Evolutionary conservation across 2,888 invertebrate species (phyloP).

Genomic region (Dichetophora obliterata): DNA sequence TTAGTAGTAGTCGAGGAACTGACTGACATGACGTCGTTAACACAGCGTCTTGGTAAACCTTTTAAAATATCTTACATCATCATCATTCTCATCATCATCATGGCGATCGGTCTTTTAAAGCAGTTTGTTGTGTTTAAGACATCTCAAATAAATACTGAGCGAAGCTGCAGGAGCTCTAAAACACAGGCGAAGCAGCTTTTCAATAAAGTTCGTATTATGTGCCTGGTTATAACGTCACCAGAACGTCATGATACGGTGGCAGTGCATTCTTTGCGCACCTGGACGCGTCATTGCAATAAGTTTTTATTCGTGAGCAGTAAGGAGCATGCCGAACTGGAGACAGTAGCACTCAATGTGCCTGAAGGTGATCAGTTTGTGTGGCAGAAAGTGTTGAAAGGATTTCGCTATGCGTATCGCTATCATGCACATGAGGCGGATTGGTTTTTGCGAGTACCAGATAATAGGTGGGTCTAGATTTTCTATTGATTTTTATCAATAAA

Average conservation of each 20-base stretch:
- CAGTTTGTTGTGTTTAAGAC: no score
- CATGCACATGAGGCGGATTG: constrained; percentile 88
- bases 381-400: constrained; percentile 94
- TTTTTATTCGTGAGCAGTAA: constrained; percentile 85
- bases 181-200: constrained; percentile 68
- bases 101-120: no score
- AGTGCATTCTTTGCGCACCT: constrained; percentile 90
- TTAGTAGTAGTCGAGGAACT: no score
- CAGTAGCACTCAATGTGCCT: constrained; percentile 81
- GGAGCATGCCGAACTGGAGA: constrained; percentile 79
- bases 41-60: no score
- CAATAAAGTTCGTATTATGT: constrained; percentile 84
- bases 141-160: no score
- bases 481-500: neutral
- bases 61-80: no score
- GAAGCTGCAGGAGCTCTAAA: no score
- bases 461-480: constrained; percentile 78
- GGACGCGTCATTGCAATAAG: constrained; percentile 90
- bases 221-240: constrained; percentile 95
- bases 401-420: constrained; percentile 85
- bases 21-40: no score
- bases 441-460: constrained; percentile 97
- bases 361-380: constrained; percentile 91
- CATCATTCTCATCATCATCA: no score
- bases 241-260: constrained; percentile 88